Conservation (phyloP, 2,888 invertebrate genomes). For the Ectropis crepuscularia region DNA sequence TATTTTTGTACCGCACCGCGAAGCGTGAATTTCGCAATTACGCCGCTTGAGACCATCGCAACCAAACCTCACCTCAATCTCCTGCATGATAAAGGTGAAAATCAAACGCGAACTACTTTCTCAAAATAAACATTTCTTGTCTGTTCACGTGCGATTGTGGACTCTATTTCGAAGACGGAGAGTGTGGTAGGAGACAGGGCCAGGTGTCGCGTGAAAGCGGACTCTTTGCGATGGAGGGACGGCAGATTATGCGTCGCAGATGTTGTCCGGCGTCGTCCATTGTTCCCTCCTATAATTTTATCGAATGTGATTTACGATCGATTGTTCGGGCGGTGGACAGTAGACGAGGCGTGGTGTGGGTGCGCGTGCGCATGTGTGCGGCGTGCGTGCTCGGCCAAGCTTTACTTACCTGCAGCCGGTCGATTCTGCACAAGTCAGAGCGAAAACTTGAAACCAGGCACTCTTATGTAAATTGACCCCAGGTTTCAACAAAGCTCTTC, state of each 20-base stretch:
- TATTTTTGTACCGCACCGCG: slow-evolving; percentile 84
- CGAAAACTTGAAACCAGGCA: too few species aligned
- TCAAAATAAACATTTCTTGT: slow-evolving; percentile 83
- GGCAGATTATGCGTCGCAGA: slow-evolving; percentile 73
- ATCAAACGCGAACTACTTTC: slow-evolving; percentile 59
- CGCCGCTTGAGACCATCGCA: slow-evolving; percentile 56
- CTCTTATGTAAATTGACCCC: not conserved
- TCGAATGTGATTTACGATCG: slow-evolving; percentile 85
- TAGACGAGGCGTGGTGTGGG: slow-evolving; percentile 68
- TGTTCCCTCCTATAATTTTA: slow-evolving; percentile 85
- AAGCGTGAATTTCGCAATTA: slow-evolving; percentile 85
- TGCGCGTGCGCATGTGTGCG: slow-evolving; percentile 70
- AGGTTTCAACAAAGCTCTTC: not conserved
- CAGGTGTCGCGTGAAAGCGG: slow-evolving; percentile 73
- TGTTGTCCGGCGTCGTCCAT: slow-evolving; percentile 73
- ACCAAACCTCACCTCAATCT: slow-evolving; percentile 63
- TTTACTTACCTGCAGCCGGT: slow-evolving; percentile 80
- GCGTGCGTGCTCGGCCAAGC: slow-evolving; percentile 54
- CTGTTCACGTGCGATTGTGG: slow-evolving; percentile 80
- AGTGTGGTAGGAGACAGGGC: slow-evolving; percentile 60
- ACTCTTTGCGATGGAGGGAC: slow-evolving; percentile 73
- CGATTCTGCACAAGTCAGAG: slow-evolving; percentile 39
- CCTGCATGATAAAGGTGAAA: slow-evolving; percentile 59
- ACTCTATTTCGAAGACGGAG: slow-evolving; percentile 81
- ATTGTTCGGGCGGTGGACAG: slow-evolving; percentile 83